Evolutionary conservation across 2,888 invertebrate species (phyloP).

Genomic region (Anorthoa munda): DNA sequence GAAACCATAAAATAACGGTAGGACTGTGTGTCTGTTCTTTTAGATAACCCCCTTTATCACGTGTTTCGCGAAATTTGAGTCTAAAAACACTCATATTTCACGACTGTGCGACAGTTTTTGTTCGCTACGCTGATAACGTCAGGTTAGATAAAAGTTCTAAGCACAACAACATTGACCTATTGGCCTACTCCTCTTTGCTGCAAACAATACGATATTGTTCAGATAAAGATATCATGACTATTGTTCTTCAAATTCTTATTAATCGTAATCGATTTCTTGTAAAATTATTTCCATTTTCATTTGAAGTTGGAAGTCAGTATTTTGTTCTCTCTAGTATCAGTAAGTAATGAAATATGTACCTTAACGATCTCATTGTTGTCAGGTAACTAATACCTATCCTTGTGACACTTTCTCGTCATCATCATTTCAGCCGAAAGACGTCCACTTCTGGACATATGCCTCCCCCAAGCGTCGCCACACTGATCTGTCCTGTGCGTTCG

Average conservation of each 20-base stretch:
- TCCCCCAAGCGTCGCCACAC: no score
- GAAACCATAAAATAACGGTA: constrained; percentile 1
- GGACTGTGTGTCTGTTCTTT: neutral
- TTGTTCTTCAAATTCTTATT: constrained; percentile 31
- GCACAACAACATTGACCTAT: constrained; percentile 24
- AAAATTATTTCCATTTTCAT: neutral
- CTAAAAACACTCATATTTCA: constrained; percentile 28
- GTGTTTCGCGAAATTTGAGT: constrained; percentile 26
- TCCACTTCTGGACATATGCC: no score
- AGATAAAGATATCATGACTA: constrained; percentile 12
- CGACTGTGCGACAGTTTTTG: constrained; percentile 26
- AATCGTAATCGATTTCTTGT: constrained; percentile 4
- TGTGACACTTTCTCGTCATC: no score
- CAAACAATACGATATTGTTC: constrained; percentile 38
- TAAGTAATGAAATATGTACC: neutral
- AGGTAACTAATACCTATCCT: neutral
- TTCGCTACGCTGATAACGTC: constrained; percentile 7
- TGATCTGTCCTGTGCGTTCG: no score
- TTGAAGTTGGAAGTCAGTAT: neutral
- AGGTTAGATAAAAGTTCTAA: constrained; percentile 32
- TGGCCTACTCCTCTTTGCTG: constrained; percentile 22
- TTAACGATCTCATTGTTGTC: neutral
- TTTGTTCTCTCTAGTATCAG: no score
- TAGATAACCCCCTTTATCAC: constrained; percentile 25
- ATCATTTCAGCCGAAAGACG: no score